Evolutionary conservation across 2,888 invertebrate genomes (phyloP), one percentile per base, ranked within the genome.

Genomic region (Trissonchulus sp.): DNA sequence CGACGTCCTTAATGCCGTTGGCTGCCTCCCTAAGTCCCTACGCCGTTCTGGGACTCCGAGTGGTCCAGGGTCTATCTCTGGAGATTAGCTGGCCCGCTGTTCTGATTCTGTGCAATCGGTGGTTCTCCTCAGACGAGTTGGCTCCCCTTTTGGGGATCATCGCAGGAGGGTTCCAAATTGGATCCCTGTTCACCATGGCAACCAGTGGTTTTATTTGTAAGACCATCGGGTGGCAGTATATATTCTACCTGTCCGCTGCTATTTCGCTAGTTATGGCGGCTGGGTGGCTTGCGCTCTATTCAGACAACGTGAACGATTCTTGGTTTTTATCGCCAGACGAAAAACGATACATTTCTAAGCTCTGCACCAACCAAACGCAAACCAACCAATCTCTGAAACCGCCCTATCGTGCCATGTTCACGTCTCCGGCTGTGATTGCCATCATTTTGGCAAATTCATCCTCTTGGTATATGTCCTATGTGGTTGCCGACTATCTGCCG

Each of bases 221-320:
- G n/a, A 69, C 28, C 3, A 69, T 69, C 37, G 71, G 71, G 3
- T 69, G 71, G 71, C 36, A 30, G 35, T 23, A 34, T n/a, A 69
- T 69, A 3, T 69, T 35, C 37, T 69, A 69, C 71, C n/a, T 35
- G 35, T 23, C n/a, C n/a, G 71, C 36, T 23, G 71, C 71, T 8
- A n/a, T 69, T n/a, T 23, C 71, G 8, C 28, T 69, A 23, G 8
- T n/a, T 31, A n/a, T 69, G 2, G 33, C 71, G n/a, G 71, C n/a
- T 34, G 71, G 23, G 3, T 69, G 71, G 71, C 15, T 36, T 2
- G 71, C n/a, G n/a, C 34, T 69, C 34, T 69, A 35, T n/a, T 36
- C 3, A 8, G 71, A 36, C 37, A 15, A 23, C n/a, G 8, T 36
- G 31, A n/a, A 30, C 33, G 8, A 65, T 8, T 8, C 35, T 18